Evolutionary conservation across 2,113 vertebrate genomes (phyloP).

Genomic region (Gasterosteus nipponicus): DNA sequence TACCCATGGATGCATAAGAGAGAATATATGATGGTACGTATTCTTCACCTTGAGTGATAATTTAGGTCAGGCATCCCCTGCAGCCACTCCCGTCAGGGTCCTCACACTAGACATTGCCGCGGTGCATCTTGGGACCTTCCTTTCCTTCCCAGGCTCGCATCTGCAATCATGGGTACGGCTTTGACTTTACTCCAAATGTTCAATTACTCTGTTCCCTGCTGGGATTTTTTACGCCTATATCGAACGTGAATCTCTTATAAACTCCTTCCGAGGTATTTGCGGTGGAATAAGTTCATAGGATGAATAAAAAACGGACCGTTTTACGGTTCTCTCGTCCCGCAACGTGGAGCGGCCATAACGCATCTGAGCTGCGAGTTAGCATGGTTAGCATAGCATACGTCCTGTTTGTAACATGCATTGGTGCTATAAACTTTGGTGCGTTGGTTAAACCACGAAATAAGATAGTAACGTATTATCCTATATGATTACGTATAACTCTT

Average conservation of each 20-base stretch:
- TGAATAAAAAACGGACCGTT: fast-evolving
- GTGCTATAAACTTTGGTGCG: fast-evolving
- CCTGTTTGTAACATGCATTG: fast-evolving
- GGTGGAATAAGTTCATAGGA: fast-evolving
- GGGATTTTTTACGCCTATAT: fast-evolving
- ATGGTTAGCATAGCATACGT: background rate
- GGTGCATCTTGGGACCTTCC: conserved; percentile 79
- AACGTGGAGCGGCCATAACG: conserved; percentile 78
- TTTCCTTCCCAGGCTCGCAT: conserved; percentile 81
- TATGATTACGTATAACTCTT: fast-evolving
- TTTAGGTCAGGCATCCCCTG: conserved; percentile 62
- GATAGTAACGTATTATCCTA: fast-evolving
- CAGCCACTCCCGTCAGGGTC: conserved; percentile 41
- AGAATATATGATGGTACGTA: background rate
- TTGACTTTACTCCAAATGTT: background rate
- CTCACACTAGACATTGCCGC: conserved; percentile 68
- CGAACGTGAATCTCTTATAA: background rate
- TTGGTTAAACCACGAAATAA: fast-evolving
- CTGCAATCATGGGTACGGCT: conserved; percentile 82
- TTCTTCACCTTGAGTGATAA: background rate
- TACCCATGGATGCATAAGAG: background rate
- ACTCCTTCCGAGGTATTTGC: background rate
- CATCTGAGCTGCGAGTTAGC: conserved; percentile 26
- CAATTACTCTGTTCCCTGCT: fast-evolving
- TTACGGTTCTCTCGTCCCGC: conserved; percentile 3